A percentile compares a stretch with the other conserved stretches of the same genome.
Conservation (phyloP, 2,113 vertebrate genomes). For the Microtus richardsoni region DNA sequence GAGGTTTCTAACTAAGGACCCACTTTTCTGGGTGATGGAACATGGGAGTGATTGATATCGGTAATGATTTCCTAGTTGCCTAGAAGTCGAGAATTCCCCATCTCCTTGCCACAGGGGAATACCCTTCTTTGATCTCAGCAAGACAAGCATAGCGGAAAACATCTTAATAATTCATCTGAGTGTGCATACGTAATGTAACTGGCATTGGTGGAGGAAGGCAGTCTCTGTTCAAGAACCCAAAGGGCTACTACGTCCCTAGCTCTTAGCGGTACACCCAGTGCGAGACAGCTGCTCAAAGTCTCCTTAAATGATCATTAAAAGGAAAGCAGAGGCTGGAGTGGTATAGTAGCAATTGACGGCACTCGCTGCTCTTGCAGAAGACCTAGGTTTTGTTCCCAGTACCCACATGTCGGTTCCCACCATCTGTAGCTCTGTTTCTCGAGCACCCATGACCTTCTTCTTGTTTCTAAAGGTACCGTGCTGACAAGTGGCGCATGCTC, state of each 20-base stretch:
- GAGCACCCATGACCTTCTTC: not conserved
- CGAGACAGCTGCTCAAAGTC: slow-evolving; percentile 23
- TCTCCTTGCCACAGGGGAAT: not conserved
- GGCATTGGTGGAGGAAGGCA: not conserved
- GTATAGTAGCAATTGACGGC: not conserved
- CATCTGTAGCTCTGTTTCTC: not conserved
- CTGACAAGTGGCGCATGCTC: not conserved
- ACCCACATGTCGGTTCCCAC: not conserved
- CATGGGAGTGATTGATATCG: not conserved
- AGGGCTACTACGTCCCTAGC: not conserved
- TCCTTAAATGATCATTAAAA: not conserved
- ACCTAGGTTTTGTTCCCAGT: not conserved
- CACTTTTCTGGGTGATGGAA: slow-evolving; percentile 41
- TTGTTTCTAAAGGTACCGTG: not conserved
- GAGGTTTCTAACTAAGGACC: slow-evolving; percentile 1
- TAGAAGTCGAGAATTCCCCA: not conserved
- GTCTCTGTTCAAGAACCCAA: not conserved
- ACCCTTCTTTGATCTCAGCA: slow-evolving; percentile 57
- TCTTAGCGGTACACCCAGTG: not conserved
- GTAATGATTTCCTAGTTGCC: slow-evolving; percentile 36
- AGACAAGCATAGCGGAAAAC: slow-evolving; percentile 61
- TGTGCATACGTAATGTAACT: slow-evolving; percentile 37
- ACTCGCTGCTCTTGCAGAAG: not conserved
- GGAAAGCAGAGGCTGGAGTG: not conserved
- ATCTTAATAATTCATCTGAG: slow-evolving; percentile 66